Conservation (phyloP, 30 jellyfish, hydroid and myxozoan genomes). For the Clytia hemisphaerica region DNA sequence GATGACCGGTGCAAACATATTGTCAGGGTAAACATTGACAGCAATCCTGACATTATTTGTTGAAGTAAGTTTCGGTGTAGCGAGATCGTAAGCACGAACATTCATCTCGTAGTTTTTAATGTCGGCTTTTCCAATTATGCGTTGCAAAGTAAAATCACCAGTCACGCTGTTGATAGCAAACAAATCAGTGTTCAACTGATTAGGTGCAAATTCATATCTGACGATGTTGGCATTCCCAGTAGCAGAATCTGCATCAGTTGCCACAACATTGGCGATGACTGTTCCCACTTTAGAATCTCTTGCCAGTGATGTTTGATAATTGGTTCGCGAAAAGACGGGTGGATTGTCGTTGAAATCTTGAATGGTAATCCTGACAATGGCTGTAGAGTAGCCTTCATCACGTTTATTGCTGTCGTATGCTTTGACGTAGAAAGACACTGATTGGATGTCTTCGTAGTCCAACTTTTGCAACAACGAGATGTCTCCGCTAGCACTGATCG, state of each 20-base stretch:
- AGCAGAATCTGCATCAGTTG: conserved; percentile 10
- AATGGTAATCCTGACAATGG: conserved; percentile 24
- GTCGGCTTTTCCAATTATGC: conserved; percentile 3
- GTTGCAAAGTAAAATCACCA: conserved; percentile 10
- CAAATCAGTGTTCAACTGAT: background rate
- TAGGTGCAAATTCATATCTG: background rate
- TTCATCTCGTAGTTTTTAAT: conserved; percentile 2
- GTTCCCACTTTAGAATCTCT: conserved; percentile 28
- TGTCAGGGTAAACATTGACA: conserved; percentile 29
- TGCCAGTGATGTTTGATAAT: conserved; percentile 16
- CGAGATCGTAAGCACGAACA: conserved; percentile 18
- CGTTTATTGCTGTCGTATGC: background rate
- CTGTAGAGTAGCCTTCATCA: conserved; percentile 9
- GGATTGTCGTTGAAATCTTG: conserved; percentile 69
- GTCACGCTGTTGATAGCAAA: conserved; percentile 4
- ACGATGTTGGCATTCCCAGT: background rate
- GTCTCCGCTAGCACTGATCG: background rate
- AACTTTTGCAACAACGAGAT: background rate
- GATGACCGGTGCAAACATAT: conserved; percentile 24
- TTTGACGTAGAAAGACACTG: conserved; percentile 10
- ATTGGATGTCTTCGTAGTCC: conserved; percentile 6
- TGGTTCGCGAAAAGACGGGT: conserved; percentile 42
- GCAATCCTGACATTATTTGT: background rate
- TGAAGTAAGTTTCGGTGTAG: no score
- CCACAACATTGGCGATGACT: conserved; percentile 3